Conservation (phyloP, 2,113 vertebrate genomes). For the Tricholaema leucomelas region DNA sequence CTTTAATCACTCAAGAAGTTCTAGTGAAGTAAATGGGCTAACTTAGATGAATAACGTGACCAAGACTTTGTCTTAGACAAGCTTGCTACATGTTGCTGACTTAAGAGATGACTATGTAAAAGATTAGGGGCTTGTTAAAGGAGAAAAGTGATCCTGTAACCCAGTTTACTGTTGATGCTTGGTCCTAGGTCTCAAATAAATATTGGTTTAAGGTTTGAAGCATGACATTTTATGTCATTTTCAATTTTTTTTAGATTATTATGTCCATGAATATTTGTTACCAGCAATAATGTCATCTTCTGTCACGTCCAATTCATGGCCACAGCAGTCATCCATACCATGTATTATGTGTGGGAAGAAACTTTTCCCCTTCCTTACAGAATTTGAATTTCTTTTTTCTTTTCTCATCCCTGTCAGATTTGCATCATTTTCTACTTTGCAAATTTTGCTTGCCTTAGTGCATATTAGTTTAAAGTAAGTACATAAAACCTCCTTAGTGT, state of each 20-base stretch:
- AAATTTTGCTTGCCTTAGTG: background rate
- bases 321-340: fast-evolving
- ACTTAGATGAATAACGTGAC: background rate
- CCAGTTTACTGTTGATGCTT: background rate
- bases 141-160: background rate
- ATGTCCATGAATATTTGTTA: background rate
- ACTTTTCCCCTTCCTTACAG: background rate
- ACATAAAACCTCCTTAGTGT: background rate
- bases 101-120: background rate
- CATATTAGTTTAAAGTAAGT: background rate
- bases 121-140: background rate
- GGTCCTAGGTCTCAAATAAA: background rate
- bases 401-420: background rate
- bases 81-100: background rate
- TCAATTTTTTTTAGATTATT: background rate
- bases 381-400: background rate
- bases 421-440: background rate
- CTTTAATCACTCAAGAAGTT: background rate
- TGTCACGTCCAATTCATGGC: background rate
- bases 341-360: background rate
- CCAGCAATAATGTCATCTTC: background rate
- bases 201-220: background rate
- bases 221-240: background rate
- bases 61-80: background rate
- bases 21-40: background rate